Evolutionary conservation across 2,797 vertebrate species (phyloP).

Genomic region (Myripristis jacobus): DNA sequence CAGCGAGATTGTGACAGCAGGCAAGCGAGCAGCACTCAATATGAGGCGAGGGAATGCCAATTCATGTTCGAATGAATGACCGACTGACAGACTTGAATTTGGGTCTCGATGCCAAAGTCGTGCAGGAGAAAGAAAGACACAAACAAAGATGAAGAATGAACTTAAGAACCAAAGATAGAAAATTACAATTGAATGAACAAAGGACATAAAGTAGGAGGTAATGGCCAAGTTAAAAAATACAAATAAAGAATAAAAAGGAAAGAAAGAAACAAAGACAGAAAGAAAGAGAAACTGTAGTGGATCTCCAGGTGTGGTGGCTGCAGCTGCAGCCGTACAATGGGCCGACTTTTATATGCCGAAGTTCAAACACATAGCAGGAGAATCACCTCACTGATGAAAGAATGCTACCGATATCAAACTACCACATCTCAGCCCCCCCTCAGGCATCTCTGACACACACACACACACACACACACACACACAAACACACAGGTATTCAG

Average conservation of each 20-base stretch:
- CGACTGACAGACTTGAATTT: too few species aligned
- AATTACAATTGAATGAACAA: background rate
- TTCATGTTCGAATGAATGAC: too few species aligned
- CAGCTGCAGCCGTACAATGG: conserved; percentile 68
- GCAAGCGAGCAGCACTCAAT: too few species aligned
- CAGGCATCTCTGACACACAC: conserved; percentile 4
- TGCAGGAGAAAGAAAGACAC: too few species aligned
- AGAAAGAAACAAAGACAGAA: background rate
- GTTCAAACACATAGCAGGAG: conserved; percentile 77
- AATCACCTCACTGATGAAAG: conserved; percentile 75
- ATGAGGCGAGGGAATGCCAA: too few species aligned
- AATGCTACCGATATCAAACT: conserved; percentile 65
- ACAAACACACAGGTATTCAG: conserved; percentile 23
- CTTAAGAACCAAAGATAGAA: too few species aligned
- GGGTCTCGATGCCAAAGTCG: too few species aligned
- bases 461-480: conserved; percentile 24
- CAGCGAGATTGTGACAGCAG: too few species aligned
- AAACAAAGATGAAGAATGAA: too few species aligned
- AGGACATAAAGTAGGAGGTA: conserved; percentile 17
- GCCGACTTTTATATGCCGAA: conserved; percentile 68
- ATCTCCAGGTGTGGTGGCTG: conserved; percentile 60
- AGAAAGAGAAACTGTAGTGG: background rate
- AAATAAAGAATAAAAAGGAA: conserved; percentile 20
- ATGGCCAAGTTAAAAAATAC: conserved; percentile 15
- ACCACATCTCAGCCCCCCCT: conserved; percentile 57